Base-by-base conservation (phyloP, 2,797 vertebrate genomes). In the Calcarius lapponicus region DNA sequence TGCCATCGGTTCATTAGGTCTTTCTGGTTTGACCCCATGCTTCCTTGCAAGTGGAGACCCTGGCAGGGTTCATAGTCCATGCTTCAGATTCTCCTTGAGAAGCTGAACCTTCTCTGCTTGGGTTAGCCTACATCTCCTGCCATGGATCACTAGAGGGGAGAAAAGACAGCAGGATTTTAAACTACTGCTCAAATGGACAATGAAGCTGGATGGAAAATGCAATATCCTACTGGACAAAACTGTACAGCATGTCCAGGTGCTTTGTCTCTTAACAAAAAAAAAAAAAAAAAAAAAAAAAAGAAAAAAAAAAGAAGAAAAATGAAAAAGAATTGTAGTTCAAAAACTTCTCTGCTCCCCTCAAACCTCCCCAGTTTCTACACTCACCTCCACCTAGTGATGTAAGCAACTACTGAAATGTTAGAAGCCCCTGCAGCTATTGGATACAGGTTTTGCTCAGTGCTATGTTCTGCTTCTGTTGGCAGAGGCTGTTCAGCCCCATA, bases 1-100 rank as follows among this genome's bases (percentile, higher is more conserved):
- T 0, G 0, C 34, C 62, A 29, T 8, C 4, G 1, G 40, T 64
- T 92, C 19, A 17, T 73, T 50, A 61, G 36, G 25, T 61, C n/a
- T 43, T 80, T 72, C 56, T 70, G 64, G 31, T 48, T 62, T 69
- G 43, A 90, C 38, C 8, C 3, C 21, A 9, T 5, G 1, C 32
- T 84, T 58, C 17, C n/a, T 26, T 58, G 4, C 62, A 70, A 61
- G 20, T 11, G 62, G 14, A 62, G 18, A 47, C 36, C 21, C 25
- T 36, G 69, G 24, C 3, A n/a, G 17, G 12, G 24, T 62, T 70
- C 10, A 3, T 5, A 66, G 31, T 12, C 58, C 50, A 72, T 75
- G 10, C n/a, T 88, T 75, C 60, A 79, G 14, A 45, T 79, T 75
- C 51, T 67, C 9, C 43, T 40, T 72, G 17, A 72, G 85, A 89